These are phyloP conservation scores for Carettochelys insculpta DNA, from an alignment of 2,113 vertebrate genomes.

Conservation along the genomic window DNA sequence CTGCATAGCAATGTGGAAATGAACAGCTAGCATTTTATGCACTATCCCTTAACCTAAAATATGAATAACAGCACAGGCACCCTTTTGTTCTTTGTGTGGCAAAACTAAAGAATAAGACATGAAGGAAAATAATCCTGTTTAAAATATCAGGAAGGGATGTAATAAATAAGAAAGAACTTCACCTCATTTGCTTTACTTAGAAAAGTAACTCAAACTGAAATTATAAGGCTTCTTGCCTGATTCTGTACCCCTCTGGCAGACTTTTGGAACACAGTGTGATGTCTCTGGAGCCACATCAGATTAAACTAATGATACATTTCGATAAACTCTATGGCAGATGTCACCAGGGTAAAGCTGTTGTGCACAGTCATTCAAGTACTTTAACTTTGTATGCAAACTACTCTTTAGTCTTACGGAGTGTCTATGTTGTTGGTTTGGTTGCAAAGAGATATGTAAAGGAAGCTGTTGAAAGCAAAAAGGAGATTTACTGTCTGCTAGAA, in stretches of 20 bases:
- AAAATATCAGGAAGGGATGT: neutral
- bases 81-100: conserved; percentile 11
- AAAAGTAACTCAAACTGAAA: neutral
- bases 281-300: neutral
- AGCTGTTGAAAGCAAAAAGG: too few relatives aligned
- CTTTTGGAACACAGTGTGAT: neutral
- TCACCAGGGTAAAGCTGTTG: too few relatives aligned
- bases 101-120: neutral
- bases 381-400: too few relatives aligned
- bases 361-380: too few relatives aligned
- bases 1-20: neutral
- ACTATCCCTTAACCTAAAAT: conserved; percentile 4
- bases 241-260: neutral
- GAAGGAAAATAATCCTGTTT: neutral
- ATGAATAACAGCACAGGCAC: neutral
- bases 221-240: neutral
- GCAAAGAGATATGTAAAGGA: too few relatives aligned
- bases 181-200: conserved; percentile 1
- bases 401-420: too few relatives aligned
- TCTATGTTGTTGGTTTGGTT: too few relatives aligned
- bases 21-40: neutral
- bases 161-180: conserved; percentile 16
- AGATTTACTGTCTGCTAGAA: too few relatives aligned
- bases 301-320: neutral
- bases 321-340: too few relatives aligned